Base-by-base conservation (phyloP, 2,797 vertebrate species). In the Mormyrus proboscirostris region DNA sequence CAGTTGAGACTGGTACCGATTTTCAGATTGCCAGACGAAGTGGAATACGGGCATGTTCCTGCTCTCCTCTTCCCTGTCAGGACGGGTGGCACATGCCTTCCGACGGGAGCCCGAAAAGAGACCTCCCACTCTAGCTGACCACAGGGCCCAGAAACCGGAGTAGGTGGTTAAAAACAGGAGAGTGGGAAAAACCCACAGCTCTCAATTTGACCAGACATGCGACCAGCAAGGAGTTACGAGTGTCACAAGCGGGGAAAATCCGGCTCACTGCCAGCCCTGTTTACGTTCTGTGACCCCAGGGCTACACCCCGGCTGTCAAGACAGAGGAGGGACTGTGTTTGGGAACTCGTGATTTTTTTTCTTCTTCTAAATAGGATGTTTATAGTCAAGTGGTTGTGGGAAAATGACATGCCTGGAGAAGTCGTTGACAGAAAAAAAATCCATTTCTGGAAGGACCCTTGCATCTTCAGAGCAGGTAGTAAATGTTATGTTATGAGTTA, bases 131-230 rank as follows among this genome's bases (percentile, higher is more conserved):
- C 83, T 51, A 14, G 47, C 50, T 38, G 83, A 79, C 73, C 16
- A 19, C 33, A 8, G 73, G 33, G n/a, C 16, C 38, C 14, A 79
- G 73, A 47, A 41, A 79, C 33, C 29, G 38, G 73, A 79, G 73
- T 44, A 79, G 73, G 73, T n/a, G 38, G 6, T 79, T 79, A n/a
- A 86, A 86, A 79, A 79, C 73, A n/a, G 73, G 73, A 79, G 33
- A 79, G 33, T 41, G 33, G 33, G 73, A 47, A 79, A 79, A 47
- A n/a, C 73, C 73, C 73, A 44, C 41, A 44, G n/a, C 44, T 86
- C 73, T 89, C 86, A 79, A 9, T 79, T 79, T 47, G 73, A 79
- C 38, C 73, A 79, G 73, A 79, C 38, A n/a, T 73, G 65, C 19
- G 38, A 79, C 38, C 73, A n/a, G 41, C 16, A 44, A 76, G 69